Base-by-base conservation (phyloP, 2,113 vertebrate genomes). In the Nibea albiflora region DNA sequence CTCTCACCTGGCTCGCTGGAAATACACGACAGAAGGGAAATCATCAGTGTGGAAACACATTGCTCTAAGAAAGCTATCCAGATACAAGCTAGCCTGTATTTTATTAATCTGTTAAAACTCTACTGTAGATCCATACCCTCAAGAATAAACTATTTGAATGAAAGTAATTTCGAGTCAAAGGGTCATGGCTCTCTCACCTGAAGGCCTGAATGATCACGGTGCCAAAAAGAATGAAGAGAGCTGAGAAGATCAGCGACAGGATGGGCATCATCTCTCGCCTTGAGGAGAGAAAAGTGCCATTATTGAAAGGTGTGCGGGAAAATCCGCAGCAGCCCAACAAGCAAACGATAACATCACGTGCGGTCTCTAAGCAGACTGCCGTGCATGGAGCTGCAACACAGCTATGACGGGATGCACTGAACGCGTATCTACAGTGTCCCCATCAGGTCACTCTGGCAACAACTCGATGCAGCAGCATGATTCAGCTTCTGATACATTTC, bases 211-310 rank as follows among this genome's bases (percentile, higher is more conserved):
- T 94, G 9, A 99, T 96, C 72, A 98, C 96, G 0, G 97, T 98
- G 85, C 97, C 97, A 4, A 98, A 98, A 78, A 99, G 96, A 84
- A 99, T 98, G 93, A 99, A 98, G 76, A 99, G 95, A 0, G 95
- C 97, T 0, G 97, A 99, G 94, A 99, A 98, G 84, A 98, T 96
- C 90, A 99, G 87, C 8, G 97, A 99, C 62, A 99, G 92, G 44
- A 99, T 95, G 1, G 97, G 97, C 96, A 98, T 99, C 96, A 99
- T 97, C 85, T 99, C 97, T 83, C 96, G 91, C 97, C 97, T 99
- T 72, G 12, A 93, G 86, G 82, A 63, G 42, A 83, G 47, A 73
- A 11, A 63, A 4, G 3, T 2, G 1, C 39, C 7, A 44, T 71
- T 56, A 62, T 6, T 20, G 5, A 63, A 62, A 78, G 39, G 58